Conservation (phyloP, 64 coral and sea anemone genomes). For the Hydrozoanthus tunicans region DNA sequence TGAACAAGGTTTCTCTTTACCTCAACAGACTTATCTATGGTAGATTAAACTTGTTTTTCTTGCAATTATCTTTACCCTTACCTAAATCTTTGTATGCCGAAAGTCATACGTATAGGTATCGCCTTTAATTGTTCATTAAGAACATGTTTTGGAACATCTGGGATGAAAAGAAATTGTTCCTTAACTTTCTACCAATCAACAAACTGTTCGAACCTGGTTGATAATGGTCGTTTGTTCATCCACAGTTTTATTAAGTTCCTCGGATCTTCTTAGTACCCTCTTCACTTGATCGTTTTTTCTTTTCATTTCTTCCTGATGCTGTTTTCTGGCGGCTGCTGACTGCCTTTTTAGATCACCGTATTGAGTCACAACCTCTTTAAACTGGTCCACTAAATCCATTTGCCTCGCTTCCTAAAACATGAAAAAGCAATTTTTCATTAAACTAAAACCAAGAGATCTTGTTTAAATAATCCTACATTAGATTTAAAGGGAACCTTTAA, state of each 20-base stretch:
- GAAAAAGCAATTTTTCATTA: background rate
- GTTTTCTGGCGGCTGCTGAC: slow-evolving; percentile 19
- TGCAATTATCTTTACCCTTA: too few species aligned
- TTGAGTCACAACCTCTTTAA: slow-evolving; percentile 49
- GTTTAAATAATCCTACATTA: too few species aligned
- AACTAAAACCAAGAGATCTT: background rate
- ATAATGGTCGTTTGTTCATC: slow-evolving; percentile 40
- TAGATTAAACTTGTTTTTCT: too few species aligned
- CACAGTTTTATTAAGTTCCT: slow-evolving; percentile 47
- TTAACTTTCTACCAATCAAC: background rate
- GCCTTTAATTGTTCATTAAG: too few species aligned
- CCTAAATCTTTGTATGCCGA: too few species aligned
- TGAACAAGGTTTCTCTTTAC: too few species aligned
- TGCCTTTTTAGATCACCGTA: slow-evolving; percentile 35
- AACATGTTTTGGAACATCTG: too few species aligned
- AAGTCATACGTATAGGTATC: too few species aligned
- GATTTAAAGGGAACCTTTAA: too few species aligned
- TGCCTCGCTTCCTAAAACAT: slow-evolving; percentile 43
- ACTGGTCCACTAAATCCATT: slow-evolving; percentile 35
- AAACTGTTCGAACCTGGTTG: slow-evolving; percentile 11
- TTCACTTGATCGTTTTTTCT: slow-evolving; percentile 57
- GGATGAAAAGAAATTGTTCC: too few species aligned
- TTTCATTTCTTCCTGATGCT: slow-evolving; percentile 38
- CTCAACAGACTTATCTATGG: too few species aligned
- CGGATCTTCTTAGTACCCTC: slow-evolving; percentile 40